Evolutionary conservation across 2,113 vertebrate species (phyloP), one percentile per base, ranked within the genome.

Genomic region (Podarcis cretensis): DNA sequence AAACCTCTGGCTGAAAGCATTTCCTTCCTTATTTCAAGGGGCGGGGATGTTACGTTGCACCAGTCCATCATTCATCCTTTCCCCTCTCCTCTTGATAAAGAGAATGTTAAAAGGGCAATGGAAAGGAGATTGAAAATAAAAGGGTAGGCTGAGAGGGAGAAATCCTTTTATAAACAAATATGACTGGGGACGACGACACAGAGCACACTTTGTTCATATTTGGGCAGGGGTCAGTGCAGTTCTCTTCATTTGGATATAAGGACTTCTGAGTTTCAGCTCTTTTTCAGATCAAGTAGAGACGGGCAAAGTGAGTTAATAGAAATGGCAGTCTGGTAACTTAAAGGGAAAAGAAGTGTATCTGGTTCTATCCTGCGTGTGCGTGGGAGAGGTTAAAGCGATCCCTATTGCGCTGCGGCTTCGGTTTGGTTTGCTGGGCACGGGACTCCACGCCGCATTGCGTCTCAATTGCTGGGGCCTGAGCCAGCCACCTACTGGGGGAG

Each of bases 401-500:
- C 18, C 63, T 25, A 30, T 20, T 79, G 40, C 6, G 1, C 40
- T 79, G 85, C 63, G 8, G 9, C 25, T 37, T 5, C 68, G 9
- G 2, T 30, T 73, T 18, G 66, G 35, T 30, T 65, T 40, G 54
- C 4, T 37, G 37, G 43, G 82, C 32, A 40, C 25, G 30, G 57
- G 76, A 74, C 66, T 63, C 48, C 37, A 8, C 81, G 65, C 83
- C 83, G 82, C 88, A 89, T 63, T 54, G 68, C 88, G 68, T 83
- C 87, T 65, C 80, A 35, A 6, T 66, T 48, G 80, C 23, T 35
- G 57, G 30, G 20, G 59, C 74, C 84, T n/a, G 80, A 48, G 37
- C 59, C 71, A 48, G 68, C 69, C 83, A n/a, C 78, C 69, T 89
- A 30, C 89, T 81, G 84, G 89, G 71, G 2, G 18, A 66, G 87